Base-by-base conservation (phyloP, 2,113 vertebrate species). In the Urocynchramus pylzowi region DNA sequence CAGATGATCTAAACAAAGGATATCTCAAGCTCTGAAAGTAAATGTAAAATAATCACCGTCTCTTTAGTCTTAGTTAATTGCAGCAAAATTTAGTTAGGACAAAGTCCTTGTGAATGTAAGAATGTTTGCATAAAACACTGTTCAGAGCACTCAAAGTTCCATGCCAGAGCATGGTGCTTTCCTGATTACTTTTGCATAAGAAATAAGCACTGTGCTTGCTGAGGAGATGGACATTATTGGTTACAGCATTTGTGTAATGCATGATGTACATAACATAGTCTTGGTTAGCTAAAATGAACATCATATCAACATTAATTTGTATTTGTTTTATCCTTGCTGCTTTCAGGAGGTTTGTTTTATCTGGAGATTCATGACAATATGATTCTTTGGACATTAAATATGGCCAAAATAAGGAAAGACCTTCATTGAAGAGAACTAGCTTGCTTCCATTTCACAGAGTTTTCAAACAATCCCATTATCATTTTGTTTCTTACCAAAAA, bases 121-220 rank as follows among this genome's bases (percentile, higher is more conserved):
- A 90, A 68, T 0, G 0, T 50, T 35, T 49, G 23, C 13, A 5
- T 75, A 49, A 74, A 52, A 23, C 30, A 28, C 11, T 28, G 13
- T 61, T 81, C 30, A 37, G 50, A n/a, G 23, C 26, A 31, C 1
- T 4, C 37, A 14, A 6, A 41, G 35, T 75, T 82, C 33, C 3
- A 1, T 90, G 26, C 31, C 31, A 75, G 31, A 49, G 37, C n/a
- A 11, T 1, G 1, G 37, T 2, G 5, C 19, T 52, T 93, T 61
- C 31, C 42, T 47, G 10, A 30, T 78, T 45, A 16, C 26, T 52
- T 60, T 57, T 87, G 10, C 13, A 2, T 14, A 21, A 70, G 31
- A 71, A 19, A 69, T 44, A 30, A 90, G 44, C 22, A 7, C 31
- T 45, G 42, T 70, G 42, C 57, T 63, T 82, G 5, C n/a, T 60